Percentiles rank a stretch among this genome's conserved stretches.
These are phyloP conservation scores for Channa argus DNA, from an alignment of 2,113 vertebrate species.

Conservation along the genomic window DNA sequence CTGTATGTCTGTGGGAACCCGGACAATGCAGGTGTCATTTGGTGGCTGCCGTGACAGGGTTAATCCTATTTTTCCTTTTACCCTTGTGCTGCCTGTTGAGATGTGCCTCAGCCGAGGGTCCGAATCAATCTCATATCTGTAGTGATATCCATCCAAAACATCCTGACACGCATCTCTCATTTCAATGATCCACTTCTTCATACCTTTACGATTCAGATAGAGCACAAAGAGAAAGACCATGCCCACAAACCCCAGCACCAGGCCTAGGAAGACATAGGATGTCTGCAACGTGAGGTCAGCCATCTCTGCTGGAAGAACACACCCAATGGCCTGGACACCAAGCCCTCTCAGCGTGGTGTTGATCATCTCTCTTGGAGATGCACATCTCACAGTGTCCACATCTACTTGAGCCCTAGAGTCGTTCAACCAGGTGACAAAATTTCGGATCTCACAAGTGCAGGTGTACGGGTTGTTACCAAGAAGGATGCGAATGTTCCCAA, in stretches of 20 bases:
- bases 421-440: conserved; percentile 81
- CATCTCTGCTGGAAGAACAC: conserved; percentile 66
- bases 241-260: conserved; percentile 84
- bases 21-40: conserved; percentile 60
- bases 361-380: conserved; percentile 62
- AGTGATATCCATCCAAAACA: conserved; percentile 83
- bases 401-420: conserved; percentile 74
- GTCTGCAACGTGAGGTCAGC: conserved; percentile 78
- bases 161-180: conserved; percentile 81
- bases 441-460: conserved; percentile 80
- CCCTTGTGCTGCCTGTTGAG: conserved; percentile 28
- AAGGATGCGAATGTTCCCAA: conserved; percentile 68
- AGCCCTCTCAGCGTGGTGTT: conserved; percentile 62
- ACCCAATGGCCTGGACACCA: conserved; percentile 63
- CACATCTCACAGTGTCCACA: conserved; percentile 72
- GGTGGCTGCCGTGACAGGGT: conserved; percentile 53
- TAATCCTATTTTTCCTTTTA: conserved; percentile 30
- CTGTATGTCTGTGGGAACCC: conserved; percentile 59
- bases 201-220: conserved; percentile 85
- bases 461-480: conserved; percentile 81
- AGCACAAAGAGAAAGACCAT: conserved; percentile 86
- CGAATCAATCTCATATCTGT: conserved; percentile 84
- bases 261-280: conserved; percentile 83
- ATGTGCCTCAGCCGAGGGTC: conserved; percentile 78
- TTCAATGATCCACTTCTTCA: conserved; percentile 83